Base-by-base conservation (phyloP, 1,140 invertebrate species). In the Drosophila obscura region DNA sequence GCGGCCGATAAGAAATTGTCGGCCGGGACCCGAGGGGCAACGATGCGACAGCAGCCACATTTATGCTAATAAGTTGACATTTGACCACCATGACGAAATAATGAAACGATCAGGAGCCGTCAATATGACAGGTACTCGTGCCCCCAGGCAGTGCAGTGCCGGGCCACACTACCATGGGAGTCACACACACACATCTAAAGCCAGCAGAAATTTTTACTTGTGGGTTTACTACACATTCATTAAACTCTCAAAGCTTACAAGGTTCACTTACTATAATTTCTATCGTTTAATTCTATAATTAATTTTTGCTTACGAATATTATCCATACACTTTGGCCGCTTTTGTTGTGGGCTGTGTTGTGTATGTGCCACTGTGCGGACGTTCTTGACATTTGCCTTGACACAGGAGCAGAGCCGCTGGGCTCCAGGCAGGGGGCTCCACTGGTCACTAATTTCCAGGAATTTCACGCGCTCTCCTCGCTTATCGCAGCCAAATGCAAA, bases 31-130 rank as follows among this genome's bases (percentile, higher is more conserved):
- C 68, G 45, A 51, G 77, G 58, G 64, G 46, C 51, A 57, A 43
- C 61, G 73, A 56, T 73, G 69, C 82, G 64, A 72, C 73, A 76
- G 75, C 75, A 69, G 71, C 53, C 51, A 65, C 84, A 80, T 83
- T 88, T 88, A 88, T 88, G 83, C 84, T 88, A 88, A 88, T 88
- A 88, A 87, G 82, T 82, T 88, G 83, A 88, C 83, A 88, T 88
- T 88, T 88, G 83, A 88, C 83, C 84, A 88, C 83, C 83, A 89
- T 88, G 83, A 83, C 84, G 80, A 88, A 87, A 85, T 87, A 85
- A 85, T 87, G 74, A 85, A 83, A 80, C 76, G 83, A 83, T 88
- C 83, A 88, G 68, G 66, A 78, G 69, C 67, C 73, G 56, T 77
- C 62, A 69, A 80, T 67, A 55, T 89, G 83, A 83, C 83, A 85